A percentile compares a stretch with the other conserved stretches of the same genome.
These are phyloP conservation scores for Archocentrus centrarchus DNA, from an alignment of 2,113 vertebrate species.

Conservation along the genomic window DNA sequence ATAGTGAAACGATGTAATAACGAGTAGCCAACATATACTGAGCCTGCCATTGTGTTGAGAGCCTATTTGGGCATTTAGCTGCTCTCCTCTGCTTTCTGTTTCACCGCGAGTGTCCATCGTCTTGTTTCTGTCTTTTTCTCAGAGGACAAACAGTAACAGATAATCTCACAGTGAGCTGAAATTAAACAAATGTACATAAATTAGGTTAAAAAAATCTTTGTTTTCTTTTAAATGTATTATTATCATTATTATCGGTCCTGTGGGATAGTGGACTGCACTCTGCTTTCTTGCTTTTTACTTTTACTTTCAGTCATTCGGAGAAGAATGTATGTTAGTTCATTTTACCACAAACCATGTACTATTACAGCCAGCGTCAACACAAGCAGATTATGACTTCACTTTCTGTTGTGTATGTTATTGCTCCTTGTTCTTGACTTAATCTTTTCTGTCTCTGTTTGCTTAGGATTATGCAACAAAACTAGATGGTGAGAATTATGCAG, in stretches of 20 bases:
- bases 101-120: background rate
- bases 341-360: background rate
- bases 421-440: background rate
- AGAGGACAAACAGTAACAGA: background rate
- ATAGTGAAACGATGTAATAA: background rate
- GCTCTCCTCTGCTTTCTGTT: background rate
- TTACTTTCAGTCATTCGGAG: background rate
- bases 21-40: background rate
- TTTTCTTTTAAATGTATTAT: background rate
- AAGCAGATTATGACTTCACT: background rate
- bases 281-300: background rate
- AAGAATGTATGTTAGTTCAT: background rate
- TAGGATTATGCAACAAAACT: background rate
- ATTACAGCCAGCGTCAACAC: background rate
- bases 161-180: background rate
- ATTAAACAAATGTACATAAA: background rate
- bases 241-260: background rate
- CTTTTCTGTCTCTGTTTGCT: conserved; percentile 1
- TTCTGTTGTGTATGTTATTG: background rate
- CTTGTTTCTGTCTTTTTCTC: background rate
- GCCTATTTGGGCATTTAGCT: too few relatives aligned
- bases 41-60: background rate
- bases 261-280: background rate
- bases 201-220: background rate
- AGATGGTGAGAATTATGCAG: background rate